These are phyloP conservation scores for Drosophila greeni DNA, from an alignment of 2,888 invertebrate genomes.

Conservation along the genomic window DNA sequence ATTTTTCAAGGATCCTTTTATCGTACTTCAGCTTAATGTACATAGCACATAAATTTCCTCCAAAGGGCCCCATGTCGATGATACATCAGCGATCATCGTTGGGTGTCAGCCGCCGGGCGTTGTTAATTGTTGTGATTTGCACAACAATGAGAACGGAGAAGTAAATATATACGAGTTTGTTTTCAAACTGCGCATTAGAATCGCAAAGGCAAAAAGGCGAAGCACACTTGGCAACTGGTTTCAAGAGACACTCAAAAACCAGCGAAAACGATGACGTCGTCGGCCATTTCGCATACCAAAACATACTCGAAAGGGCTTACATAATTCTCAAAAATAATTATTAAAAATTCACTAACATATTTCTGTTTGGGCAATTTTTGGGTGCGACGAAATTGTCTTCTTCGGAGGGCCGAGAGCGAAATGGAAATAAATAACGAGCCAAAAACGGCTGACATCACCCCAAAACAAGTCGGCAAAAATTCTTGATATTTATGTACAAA, in stretches of 20 bases:
- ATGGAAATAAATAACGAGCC: constrained; percentile 38
- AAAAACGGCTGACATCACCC: constrained; percentile 65
- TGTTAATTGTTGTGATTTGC: constrained; percentile 38
- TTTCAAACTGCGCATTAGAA: constrained; percentile 35
- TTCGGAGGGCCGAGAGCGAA: constrained; percentile 10
- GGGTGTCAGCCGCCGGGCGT: constrained; percentile 20
- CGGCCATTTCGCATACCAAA: constrained; percentile 22
- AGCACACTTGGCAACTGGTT: constrained; percentile 14
- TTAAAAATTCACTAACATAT: not conserved
- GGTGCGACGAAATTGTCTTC: constrained; percentile 10
- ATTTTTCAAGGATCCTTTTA: not conserved
- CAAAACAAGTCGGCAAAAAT: constrained; percentile 52
- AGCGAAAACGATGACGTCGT: constrained; percentile 7
- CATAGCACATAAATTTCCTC: not conserved
- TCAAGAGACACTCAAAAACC: constrained; percentile 1
- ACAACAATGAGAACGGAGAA: constrained; percentile 26
- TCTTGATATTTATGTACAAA: constrained; percentile 23
- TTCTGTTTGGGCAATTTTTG: constrained; percentile 1
- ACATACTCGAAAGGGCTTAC: constrained; percentile 24
- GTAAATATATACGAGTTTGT: constrained; percentile 6
- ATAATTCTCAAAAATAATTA: constrained; percentile 36
- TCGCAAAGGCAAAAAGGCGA: constrained; percentile 10
- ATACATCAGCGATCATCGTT: constrained; percentile 6
- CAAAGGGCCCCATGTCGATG: not conserved
- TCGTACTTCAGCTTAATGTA: not conserved